Percentiles rank a stretch among this genome's conserved stretches.
These are phyloP conservation scores for Paraplagusia blochii DNA, from an alignment of 2,113 vertebrate genomes.

Conservation along the genomic window DNA sequence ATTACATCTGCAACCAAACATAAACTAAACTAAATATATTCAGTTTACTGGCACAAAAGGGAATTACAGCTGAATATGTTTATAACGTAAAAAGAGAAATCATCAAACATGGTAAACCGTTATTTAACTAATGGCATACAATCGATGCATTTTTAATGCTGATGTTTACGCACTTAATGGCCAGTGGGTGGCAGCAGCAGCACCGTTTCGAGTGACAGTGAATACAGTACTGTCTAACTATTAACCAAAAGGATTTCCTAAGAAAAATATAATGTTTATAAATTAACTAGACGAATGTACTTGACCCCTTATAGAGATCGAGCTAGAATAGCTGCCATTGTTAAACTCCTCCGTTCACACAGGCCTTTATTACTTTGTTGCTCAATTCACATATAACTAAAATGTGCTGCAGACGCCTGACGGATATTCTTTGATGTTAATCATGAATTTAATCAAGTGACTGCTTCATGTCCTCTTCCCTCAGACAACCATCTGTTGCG, in stretches of 20 bases:
- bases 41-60: too few relatives aligned
- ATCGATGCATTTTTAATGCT: too few relatives aligned
- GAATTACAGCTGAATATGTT: not conserved
- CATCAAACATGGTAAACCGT: too few relatives aligned
- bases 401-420: not conserved
- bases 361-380: too few relatives aligned
- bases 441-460: not conserved
- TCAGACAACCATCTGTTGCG: conserved; percentile 3
- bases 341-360: too few relatives aligned
- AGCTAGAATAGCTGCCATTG: too few relatives aligned
- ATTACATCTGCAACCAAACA: too few relatives aligned
- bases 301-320: not conserved
- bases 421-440: not conserved
- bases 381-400: too few relatives aligned
- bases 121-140: too few relatives aligned
- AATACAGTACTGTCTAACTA: too few relatives aligned
- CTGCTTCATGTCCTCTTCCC: not conserved
- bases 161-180: too few relatives aligned
- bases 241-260: not conserved
- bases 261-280: not conserved
- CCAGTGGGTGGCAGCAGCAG: conserved; percentile 48
- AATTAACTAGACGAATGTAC: not conserved
- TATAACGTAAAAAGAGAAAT: conserved; percentile 4
- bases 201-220: not conserved
- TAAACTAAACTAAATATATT: too few relatives aligned